Conservation (phyloP, 1,140 invertebrate genomes). For the Hylyphantes graminicola region DNA sequence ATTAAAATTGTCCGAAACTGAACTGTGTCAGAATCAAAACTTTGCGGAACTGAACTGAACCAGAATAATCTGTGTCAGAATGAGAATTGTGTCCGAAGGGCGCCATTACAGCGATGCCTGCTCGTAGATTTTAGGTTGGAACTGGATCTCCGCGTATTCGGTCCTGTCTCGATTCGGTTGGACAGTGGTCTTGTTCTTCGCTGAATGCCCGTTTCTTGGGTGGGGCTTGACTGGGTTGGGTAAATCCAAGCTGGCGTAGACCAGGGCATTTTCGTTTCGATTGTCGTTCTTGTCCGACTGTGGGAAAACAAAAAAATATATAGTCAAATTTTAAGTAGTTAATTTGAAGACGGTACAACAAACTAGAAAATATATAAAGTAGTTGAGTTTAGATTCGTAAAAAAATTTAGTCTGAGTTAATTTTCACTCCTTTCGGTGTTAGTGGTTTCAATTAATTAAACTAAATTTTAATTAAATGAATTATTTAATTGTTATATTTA, state of each 20-base stretch:
- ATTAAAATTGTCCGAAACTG: not conserved
- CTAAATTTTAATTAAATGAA: too few relatives aligned
- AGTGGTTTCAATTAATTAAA: too few relatives aligned
- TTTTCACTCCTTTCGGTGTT: too few relatives aligned
- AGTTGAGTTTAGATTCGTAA: too few relatives aligned
- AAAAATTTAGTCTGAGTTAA: too few relatives aligned
- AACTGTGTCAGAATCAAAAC: not conserved
- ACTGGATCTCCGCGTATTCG: slow-evolving; percentile 59
- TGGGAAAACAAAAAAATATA: not conserved
- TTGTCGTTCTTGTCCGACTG: slow-evolving; percentile 41
- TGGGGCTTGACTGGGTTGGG: slow-evolving; percentile 36
- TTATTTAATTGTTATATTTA: too few relatives aligned
- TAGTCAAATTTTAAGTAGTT: too few relatives aligned
- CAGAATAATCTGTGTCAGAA: not conserved
- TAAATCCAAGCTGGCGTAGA: slow-evolving; percentile 53
- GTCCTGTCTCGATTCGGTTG: slow-evolving; percentile 36
- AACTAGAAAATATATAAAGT: too few relatives aligned
- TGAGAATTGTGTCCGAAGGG: too few relatives aligned
- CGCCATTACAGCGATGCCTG: slow-evolving; percentile 44
- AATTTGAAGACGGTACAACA: too few relatives aligned
- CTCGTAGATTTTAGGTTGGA: slow-evolving; percentile 53
- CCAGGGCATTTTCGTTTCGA: slow-evolving; percentile 38
- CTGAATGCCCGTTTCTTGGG: slow-evolving; percentile 29
- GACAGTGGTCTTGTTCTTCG: slow-evolving; percentile 7
- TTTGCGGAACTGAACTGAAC: slow-evolving; percentile 17